phyloP scores from a whole-genome alignment of 2,888 invertebrate species.

The Exephanes ischioxanthus region DNA sequence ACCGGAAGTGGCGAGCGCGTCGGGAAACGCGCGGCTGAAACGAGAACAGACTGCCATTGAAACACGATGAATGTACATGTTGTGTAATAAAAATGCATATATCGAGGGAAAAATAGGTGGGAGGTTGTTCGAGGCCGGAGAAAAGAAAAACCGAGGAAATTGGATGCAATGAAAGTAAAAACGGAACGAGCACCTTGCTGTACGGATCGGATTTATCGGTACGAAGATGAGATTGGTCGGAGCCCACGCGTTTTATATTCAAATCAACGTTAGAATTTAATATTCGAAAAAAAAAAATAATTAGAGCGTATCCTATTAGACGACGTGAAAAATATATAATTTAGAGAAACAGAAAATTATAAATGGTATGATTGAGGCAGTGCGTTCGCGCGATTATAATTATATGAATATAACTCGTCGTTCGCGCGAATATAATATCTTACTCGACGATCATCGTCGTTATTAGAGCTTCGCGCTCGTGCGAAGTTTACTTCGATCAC shows the following conservation, averaged over 20 bases:
- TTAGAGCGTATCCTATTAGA: constrained; percentile 40
- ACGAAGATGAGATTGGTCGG: constrained; percentile 46
- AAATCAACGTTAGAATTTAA: constrained; percentile 42
- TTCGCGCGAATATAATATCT: constrained; percentile 19
- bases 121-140: constrained; percentile 9
- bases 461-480: not conserved
- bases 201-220: constrained; percentile 46
- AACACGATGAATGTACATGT: constrained; percentile 70
- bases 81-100: constrained; percentile 72
- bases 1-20: constrained; percentile 7
- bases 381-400: constrained; percentile 24
- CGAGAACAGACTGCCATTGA: constrained; percentile 79
- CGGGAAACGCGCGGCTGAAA: constrained; percentile 57
- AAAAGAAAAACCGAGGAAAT: constrained; percentile 48
- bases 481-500: constrained; percentile 5
- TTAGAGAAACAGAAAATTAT: constrained; percentile 19
- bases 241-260: constrained; percentile 61
- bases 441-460: constrained; percentile 30
- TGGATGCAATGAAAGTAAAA: constrained; percentile 48
- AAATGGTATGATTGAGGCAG: constrained; percentile 48
- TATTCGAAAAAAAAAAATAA: constrained; percentile 1
- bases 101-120: constrained; percentile 50
- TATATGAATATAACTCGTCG: not conserved
- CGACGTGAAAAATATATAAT: constrained; percentile 23
- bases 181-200: constrained; percentile 36